Conservation (phyloP, 2,797 vertebrate species). For the Thripadectes ignobilis region DNA sequence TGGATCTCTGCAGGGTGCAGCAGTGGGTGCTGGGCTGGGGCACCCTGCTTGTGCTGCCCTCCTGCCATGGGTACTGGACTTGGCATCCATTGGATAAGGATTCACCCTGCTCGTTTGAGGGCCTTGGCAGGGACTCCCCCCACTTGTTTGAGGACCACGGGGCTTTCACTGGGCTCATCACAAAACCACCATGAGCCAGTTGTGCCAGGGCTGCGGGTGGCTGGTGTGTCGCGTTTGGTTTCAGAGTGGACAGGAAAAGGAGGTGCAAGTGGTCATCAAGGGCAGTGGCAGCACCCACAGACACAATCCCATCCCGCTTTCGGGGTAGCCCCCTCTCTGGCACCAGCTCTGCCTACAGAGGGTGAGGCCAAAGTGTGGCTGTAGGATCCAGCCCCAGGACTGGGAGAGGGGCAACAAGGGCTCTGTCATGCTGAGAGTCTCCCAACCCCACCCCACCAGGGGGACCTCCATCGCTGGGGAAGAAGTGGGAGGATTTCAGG, state of each 20-base stretch:
- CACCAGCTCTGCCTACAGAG: not conserved
- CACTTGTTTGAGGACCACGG: not conserved
- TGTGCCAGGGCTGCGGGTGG: not conserved
- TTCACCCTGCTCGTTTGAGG: not conserved
- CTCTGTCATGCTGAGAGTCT: not conserved
- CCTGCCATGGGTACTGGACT: accelerated
- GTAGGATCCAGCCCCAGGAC: accelerated
- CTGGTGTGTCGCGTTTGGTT: accelerated
- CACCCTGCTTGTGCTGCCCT: accelerated
- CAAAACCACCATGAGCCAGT: accelerated
- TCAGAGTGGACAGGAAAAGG: not conserved
- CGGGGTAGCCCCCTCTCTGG: accelerated
- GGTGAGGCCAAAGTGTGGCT: not conserved
- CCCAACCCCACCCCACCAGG: not conserved
- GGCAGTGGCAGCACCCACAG: not conserved
- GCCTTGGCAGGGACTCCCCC: not conserved
- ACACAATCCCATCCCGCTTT: not conserved
- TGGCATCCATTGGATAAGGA: not conserved
- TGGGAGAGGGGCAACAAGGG: accelerated
- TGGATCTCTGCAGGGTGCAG: accelerated
- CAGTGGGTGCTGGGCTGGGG: not conserved
- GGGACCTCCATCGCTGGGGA: not conserved
- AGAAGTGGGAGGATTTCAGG: not conserved
- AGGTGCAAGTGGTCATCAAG: not conserved
- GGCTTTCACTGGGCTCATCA: not conserved